Evolutionary conservation across 1,140 invertebrate species (phyloP).

Genomic region (Cotesia chilonis): DNA sequence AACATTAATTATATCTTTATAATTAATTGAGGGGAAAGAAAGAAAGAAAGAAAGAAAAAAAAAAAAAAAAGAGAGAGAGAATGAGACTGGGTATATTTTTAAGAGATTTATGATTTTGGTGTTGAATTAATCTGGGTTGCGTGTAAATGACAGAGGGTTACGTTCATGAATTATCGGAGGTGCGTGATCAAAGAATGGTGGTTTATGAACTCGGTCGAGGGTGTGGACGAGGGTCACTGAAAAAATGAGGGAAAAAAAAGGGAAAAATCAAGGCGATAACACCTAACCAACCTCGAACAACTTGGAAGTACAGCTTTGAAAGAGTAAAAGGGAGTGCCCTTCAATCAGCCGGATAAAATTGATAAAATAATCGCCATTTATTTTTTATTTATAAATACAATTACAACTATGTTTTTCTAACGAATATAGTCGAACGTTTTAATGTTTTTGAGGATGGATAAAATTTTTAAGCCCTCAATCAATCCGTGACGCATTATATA

Average conservation of each 20-base stretch:
- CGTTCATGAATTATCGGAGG: not conserved
- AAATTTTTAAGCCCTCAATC: slow-evolving; percentile 21
- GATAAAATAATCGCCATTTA: slow-evolving; percentile 27
- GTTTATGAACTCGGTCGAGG: not conserved
- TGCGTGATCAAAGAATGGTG: slow-evolving; percentile 8
- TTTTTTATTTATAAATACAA: not conserved
- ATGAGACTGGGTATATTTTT: too few relatives aligned
- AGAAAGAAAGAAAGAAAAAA: too few relatives aligned
- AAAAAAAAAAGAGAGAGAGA: too few relatives aligned
- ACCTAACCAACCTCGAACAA: slow-evolving; percentile 2
- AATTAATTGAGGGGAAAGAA: too few relatives aligned
- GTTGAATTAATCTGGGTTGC: not conserved
- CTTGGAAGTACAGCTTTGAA: not conserved
- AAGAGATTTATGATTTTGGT: not conserved
- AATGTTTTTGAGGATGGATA: too few relatives aligned
- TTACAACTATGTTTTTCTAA: too few relatives aligned
- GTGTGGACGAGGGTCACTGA: not conserved
- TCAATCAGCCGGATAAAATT: slow-evolving; percentile 32
- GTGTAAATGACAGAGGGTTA: not conserved
- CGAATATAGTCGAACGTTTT: too few relatives aligned
- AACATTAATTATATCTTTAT: too few relatives aligned
- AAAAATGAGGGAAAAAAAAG: not conserved
- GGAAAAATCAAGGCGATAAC: slow-evolving; percentile 31
- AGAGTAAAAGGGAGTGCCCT: not conserved
- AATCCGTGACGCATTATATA: slow-evolving; percentile 21